Percentiles rank a stretch among this genome's conserved stretches.
These are phyloP conservation scores for Mythimna lalbum DNA, from an alignment of 2,888 invertebrate species.

Conservation along the genomic window DNA sequence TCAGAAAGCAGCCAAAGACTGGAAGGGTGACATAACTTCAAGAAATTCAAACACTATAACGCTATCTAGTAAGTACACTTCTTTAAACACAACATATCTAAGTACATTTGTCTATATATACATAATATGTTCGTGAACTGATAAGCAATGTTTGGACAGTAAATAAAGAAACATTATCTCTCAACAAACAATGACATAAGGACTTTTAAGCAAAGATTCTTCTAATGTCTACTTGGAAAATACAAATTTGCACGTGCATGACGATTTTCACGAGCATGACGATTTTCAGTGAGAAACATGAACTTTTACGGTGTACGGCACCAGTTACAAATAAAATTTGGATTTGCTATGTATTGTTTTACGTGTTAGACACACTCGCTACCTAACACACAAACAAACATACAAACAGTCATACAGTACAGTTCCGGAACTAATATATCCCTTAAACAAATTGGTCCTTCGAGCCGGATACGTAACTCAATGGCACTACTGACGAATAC, in stretches of 20 bases:
- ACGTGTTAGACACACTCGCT: too few relatives aligned
- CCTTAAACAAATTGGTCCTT: neutral
- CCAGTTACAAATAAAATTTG: too few relatives aligned
- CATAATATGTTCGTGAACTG: neutral
- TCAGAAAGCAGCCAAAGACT: constrained; percentile 72
- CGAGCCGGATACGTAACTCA: neutral
- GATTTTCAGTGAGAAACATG: too few relatives aligned
- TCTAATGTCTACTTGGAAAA: neutral
- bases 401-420: too few relatives aligned
- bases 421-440: too few relatives aligned
- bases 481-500: too few relatives aligned
- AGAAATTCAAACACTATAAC: constrained; percentile 51
- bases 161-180: constrained; percentile 19
- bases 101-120: neutral
- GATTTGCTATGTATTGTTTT: too few relatives aligned
- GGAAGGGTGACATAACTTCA: constrained; percentile 42
- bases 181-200: constrained; percentile 15
- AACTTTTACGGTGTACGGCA: too few relatives aligned
- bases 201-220: neutral
- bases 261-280: too few relatives aligned
- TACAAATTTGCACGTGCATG: too few relatives aligned
- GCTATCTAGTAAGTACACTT: constrained; percentile 54
- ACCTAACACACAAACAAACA: too few relatives aligned
- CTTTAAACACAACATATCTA: too few relatives aligned
- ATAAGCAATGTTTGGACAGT: constrained; percentile 23